Evolutionary conservation across 2,113 vertebrate species (phyloP).

Genomic region (Falcunculus frontatus): DNA sequence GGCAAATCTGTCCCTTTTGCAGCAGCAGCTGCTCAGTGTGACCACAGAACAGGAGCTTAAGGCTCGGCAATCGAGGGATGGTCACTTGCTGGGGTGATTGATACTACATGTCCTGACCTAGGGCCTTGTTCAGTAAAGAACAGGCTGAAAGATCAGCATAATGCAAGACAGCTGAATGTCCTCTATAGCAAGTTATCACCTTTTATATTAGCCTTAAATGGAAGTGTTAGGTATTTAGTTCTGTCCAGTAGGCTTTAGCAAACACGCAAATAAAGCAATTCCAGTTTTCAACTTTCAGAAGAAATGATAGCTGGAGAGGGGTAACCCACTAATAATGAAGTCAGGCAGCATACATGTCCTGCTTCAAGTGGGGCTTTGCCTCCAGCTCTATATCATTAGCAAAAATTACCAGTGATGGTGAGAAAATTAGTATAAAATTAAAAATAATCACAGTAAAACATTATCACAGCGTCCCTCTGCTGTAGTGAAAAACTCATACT

Average conservation of each 20-base stretch:
- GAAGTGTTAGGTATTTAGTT: background rate
- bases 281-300: background rate
- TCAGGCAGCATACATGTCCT: fast-evolving
- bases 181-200: background rate
- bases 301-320: background rate
- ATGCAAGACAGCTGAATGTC: background rate
- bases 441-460: background rate
- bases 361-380: background rate
- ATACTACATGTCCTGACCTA: background rate
- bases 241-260: background rate
- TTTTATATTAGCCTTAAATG: background rate
- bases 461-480: background rate
- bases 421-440: background rate
- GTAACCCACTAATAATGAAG: background rate
- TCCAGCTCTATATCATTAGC: background rate
- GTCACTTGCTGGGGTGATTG: background rate
- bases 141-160: background rate
- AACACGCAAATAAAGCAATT: background rate
- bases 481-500: background rate
- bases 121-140: background rate
- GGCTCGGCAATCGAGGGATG: background rate
- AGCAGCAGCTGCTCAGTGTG: background rate
- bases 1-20: background rate
- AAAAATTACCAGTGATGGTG: background rate
- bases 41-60: background rate